These are phyloP conservation scores for Trachurus trachurus DNA, from an alignment of 2,797 vertebrate species.

Conservation along the genomic window DNA sequence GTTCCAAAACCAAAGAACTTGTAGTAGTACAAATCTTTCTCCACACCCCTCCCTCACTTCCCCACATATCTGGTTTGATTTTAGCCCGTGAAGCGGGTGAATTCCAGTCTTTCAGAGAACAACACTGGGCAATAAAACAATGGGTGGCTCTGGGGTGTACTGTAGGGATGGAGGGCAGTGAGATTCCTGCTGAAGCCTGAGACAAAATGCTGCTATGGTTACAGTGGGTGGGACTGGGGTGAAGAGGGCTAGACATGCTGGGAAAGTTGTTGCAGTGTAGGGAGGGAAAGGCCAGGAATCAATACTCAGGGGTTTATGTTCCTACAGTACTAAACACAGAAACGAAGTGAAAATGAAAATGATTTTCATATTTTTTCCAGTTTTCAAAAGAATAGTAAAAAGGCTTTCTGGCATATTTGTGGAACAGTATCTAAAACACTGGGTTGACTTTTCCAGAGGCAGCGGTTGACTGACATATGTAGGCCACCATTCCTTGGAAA, in stretches of 20 bases:
- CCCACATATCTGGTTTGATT: constrained; percentile 82
- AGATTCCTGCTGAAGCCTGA: constrained; percentile 49
- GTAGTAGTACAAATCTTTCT: constrained; percentile 28
- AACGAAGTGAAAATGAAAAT: too few species aligned
- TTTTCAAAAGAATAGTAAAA: neutral
- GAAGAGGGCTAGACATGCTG: constrained; percentile 39
- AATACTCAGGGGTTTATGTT: neutral
- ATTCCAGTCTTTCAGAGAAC: constrained; percentile 78
- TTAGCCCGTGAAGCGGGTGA: constrained; percentile 68
- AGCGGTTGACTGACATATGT: neutral
- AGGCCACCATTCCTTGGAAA: neutral
- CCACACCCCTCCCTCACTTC: constrained; percentile 10
- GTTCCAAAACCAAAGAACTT: constrained; percentile 45
- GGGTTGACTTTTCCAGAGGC: neutral
- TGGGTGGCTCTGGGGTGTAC: constrained; percentile 68
- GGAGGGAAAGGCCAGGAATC: constrained; percentile 12
- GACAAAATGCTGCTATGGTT: constrained; percentile 61
- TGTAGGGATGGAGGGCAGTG: constrained; percentile 41
- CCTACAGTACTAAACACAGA: too few species aligned
- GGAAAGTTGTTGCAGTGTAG: constrained; percentile 30
- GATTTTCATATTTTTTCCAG: neutral
- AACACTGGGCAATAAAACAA: constrained; percentile 77
- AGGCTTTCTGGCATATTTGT: neutral
- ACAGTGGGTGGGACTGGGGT: constrained; percentile 50
- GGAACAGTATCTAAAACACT: neutral